Evolutionary conservation across 1,140 invertebrate genomes (phyloP), one percentile per base, ranked within the genome.

Genomic region (Ceratina calcarata): DNA sequence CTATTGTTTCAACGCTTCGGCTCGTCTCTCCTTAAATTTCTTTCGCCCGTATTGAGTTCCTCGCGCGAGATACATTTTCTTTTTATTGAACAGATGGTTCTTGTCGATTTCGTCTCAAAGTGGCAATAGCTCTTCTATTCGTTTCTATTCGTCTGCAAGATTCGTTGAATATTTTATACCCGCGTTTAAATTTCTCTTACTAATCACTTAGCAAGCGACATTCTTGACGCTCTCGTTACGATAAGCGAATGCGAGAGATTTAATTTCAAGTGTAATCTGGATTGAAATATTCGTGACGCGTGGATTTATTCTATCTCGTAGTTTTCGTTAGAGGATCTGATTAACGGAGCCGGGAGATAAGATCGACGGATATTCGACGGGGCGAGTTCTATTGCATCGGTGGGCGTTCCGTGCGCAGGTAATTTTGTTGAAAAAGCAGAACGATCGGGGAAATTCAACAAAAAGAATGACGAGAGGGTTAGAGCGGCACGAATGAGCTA

Each of bases 11-110:
- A 51, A 65, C 20, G 22, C 53, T 66, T 73, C 0, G 3, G 12
- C 20, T 62, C 72, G 22, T 32, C n/a, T 45, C 73, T 65, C 67
- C 79, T 85, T 66, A 53, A 67, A 66, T 85, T 85, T 73, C 75
- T 67, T 58, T 10, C 1, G 6, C 24, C 32, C 49, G 20, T 85
- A 85, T 85, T 72, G 58, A 67, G 65, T 85, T 84, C 67, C 82
- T 73, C 51, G 60, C 16, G 37, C n/a, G 22, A 62, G 27, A 68
- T 27, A 53, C 10, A 24, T 20, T 65, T 22, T 68, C 74, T 51
- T 55, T 76, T 84, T 60, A 24, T 10, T 27, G 22, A 16, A 18
- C 81, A 83, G 67, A 18, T 85, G 72, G 72, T 2, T 53, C 20
- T 13, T 51, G 20, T 73, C 15, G 70, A 57, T 45, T 10, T 49